phyloP scores from a whole-genome alignment of 2,797 vertebrate genomes.

The Momotus momota region DNA sequence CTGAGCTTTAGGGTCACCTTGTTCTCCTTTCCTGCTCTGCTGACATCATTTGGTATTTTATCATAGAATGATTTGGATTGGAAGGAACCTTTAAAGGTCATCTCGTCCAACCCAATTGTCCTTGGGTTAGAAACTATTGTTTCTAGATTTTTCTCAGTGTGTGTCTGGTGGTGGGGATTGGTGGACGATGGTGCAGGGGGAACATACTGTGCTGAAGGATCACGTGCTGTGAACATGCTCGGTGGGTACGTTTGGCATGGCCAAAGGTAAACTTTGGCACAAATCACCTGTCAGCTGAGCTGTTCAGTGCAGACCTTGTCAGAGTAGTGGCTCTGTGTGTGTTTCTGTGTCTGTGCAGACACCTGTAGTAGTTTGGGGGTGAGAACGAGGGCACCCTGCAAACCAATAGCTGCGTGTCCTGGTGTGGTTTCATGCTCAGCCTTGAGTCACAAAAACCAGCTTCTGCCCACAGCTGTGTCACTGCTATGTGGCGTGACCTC shows the following conservation, averaged over 20 bases:
- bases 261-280: neutral
- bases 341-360: neutral
- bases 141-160: neutral
- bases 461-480: slow-evolving; percentile 25
- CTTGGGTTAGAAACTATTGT: neutral
- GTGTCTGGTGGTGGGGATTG: neutral
- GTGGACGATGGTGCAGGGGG: fast-evolving
- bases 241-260: too few relatives aligned
- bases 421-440: slow-evolving; percentile 1
- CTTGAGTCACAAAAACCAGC: neutral
- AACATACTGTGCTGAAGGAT: neutral
- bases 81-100: neutral
- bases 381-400: fast-evolving
- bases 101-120: neutral
- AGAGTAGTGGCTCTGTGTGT: neutral
- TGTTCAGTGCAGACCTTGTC: neutral
- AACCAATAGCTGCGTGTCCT: neutral
- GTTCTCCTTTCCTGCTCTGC: neutral
- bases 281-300: neutral
- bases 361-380: neutral
- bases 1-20: slow-evolving; percentile 1
- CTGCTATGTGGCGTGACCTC: slow-evolving; percentile 2
- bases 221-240: neutral
- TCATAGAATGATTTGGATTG: neutral
- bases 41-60: neutral